These are phyloP conservation scores for Euglossa dilemma DNA, from an alignment of 1,140 invertebrate species.

Conservation along the genomic window DNA sequence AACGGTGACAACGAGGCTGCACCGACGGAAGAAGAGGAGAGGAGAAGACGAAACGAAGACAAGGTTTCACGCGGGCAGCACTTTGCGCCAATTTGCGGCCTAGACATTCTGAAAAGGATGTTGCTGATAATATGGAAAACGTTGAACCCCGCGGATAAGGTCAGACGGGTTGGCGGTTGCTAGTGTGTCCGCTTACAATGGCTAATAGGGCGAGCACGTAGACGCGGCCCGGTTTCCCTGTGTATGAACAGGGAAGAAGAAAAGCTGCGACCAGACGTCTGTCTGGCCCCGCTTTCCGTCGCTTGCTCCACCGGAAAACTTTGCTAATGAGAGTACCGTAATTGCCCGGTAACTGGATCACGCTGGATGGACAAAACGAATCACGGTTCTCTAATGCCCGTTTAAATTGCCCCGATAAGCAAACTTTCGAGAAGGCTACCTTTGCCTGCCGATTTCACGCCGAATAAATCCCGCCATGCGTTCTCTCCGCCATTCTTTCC, in stretches of 20 bases:
- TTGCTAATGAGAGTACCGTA: slow-evolving; percentile 20
- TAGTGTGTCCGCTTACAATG: slow-evolving; percentile 23
- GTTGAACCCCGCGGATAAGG: slow-evolving; percentile 60
- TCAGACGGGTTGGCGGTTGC: slow-evolving; percentile 49
- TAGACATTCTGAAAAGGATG: slow-evolving; percentile 74
- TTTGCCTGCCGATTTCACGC: not conserved
- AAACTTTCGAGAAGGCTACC: not conserved
- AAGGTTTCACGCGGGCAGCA: slow-evolving; percentile 48
- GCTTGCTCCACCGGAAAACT: not conserved
- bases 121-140: slow-evolving; percentile 72
- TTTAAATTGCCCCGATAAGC: not conserved
- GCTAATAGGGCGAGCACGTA: slow-evolving; percentile 21
- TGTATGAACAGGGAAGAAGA: slow-evolving; percentile 1
- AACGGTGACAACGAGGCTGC: slow-evolving; percentile 15
- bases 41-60: slow-evolving; percentile 18
- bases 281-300: not conserved
- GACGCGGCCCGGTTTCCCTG: not conserved
- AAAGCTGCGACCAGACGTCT: not conserved
- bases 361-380: not conserved
- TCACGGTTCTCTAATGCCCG: not conserved
- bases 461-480: not conserved
- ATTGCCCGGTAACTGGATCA: slow-evolving; percentile 22
- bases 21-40: not conserved
- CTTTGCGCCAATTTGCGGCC: slow-evolving; percentile 73
- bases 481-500: not conserved